Conservation (phyloP, 1,140 invertebrate genomes). For the Procambarus clarkii region DNA sequence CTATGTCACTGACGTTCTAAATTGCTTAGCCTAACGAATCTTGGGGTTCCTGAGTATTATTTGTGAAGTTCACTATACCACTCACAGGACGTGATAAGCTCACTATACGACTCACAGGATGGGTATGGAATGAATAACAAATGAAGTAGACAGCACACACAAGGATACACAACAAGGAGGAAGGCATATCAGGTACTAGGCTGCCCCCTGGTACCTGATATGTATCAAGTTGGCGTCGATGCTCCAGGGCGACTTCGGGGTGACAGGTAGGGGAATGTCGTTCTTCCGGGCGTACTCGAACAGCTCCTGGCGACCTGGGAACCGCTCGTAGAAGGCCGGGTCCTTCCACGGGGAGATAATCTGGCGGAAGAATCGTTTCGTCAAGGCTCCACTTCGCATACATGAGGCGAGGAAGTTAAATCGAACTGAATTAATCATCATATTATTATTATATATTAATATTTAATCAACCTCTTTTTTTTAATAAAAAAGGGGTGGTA, state of each 20-base stretch:
- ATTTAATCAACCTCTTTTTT: too few species aligned
- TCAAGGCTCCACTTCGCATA: not conserved
- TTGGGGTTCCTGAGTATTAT: too few species aligned
- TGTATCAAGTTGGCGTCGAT: constrained; percentile 92
- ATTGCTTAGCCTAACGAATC: too few species aligned
- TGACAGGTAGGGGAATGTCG: constrained; percentile 85
- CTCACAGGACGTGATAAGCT: too few species aligned
- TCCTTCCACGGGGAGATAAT: constrained; percentile 89
- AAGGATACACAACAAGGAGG: not conserved
- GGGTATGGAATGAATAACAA: not conserved
- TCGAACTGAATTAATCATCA: not conserved
- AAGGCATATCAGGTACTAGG: too few species aligned
- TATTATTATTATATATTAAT: too few species aligned
- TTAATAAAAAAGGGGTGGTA: too few species aligned
- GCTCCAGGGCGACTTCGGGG: constrained; percentile 87
- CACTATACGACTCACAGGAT: too few species aligned
- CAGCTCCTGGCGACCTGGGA: constrained; percentile 85
- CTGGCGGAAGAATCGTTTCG: constrained; percentile 76
- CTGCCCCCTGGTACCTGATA: constrained; percentile 79
- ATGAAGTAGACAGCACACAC: not conserved
- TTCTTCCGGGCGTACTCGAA: constrained; percentile 84
- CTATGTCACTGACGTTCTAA: too few species aligned
- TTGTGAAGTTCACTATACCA: too few species aligned
- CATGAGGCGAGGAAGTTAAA: too few species aligned
- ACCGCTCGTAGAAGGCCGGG: constrained; percentile 84